A percentile compares a stretch with the other conserved stretches of the same genome.
These are phyloP conservation scores for Apotomis turbidana DNA, from an alignment of 2,888 invertebrate species.

Conservation along the genomic window DNA sequence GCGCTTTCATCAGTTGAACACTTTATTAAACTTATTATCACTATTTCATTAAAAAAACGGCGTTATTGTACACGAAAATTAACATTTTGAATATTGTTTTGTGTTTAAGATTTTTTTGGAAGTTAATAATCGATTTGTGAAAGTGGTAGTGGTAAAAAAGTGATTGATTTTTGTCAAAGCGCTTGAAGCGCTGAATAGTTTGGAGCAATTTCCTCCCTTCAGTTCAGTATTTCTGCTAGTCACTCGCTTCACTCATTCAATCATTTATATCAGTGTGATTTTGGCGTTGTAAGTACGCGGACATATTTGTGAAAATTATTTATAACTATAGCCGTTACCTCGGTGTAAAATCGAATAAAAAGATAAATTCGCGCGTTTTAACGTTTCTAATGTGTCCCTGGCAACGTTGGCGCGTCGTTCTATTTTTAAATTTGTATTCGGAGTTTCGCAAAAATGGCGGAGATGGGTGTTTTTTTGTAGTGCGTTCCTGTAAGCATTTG, in stretches of 20 bases:
- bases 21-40: neutral
- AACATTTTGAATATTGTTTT: neutral
- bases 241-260: slow-evolving; percentile 70
- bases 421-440: slow-evolving; percentile 42
- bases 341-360: neutral
- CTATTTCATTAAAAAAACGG: neutral
- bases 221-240: slow-evolving; percentile 75
- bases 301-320: slow-evolving; percentile 8
- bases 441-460: slow-evolving; percentile 45
- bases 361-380: neutral
- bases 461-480: slow-evolving; percentile 41
- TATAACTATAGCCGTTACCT: neutral
- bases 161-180: slow-evolving; percentile 49
- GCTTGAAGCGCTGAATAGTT: slow-evolving; percentile 54
- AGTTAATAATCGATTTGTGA: neutral
- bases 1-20: slow-evolving; percentile 45
- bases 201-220: slow-evolving; percentile 62
- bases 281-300: slow-evolving; percentile 43
- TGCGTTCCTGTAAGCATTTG: slow-evolving; percentile 35
- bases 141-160: neutral
- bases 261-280: slow-evolving; percentile 54
- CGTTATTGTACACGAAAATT: neutral
- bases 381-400: slow-evolving; percentile 1
- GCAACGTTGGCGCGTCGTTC: slow-evolving; percentile 46
- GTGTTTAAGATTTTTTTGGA: neutral